Evolutionary conservation across 2,113 vertebrate genomes (phyloP).

Genomic region (Tragelaphus strepsiceros): DNA sequence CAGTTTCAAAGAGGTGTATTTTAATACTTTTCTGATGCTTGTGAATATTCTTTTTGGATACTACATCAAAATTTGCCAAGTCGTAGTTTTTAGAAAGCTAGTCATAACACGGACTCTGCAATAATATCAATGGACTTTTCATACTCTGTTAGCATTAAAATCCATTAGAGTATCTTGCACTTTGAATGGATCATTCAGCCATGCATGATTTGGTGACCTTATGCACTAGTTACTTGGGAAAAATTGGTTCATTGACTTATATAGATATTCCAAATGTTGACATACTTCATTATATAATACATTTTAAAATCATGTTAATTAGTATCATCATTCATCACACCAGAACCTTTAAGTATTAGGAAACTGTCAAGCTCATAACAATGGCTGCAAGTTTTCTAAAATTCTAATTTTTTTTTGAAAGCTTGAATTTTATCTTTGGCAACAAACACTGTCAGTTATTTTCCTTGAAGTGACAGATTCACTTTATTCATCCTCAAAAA

Average conservation of each 20-base stretch:
- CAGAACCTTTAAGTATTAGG: neutral
- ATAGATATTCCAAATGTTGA: neutral
- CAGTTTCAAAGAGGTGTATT: neutral
- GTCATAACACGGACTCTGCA: neutral
- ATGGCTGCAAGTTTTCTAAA: conserved; percentile 7
- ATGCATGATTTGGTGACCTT: neutral
- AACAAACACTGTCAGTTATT: conserved; percentile 39
- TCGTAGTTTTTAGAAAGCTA: neutral
- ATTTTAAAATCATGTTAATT: neutral
- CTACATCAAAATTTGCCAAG: neutral
- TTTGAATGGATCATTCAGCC: neutral
- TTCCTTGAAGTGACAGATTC: conserved; percentile 16
- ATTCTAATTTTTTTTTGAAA: conserved; percentile 43
- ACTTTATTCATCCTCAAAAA: conserved; percentile 28
- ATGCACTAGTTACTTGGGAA: neutral
- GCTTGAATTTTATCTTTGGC: conserved; percentile 43
- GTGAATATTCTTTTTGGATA: neutral
- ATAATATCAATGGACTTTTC: neutral
- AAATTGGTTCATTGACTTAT: neutral
- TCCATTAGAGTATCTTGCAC: neutral
- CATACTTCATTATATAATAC: neutral
- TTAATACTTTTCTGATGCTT: neutral
- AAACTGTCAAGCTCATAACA: neutral
- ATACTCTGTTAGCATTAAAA: neutral
- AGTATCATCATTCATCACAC: neutral